Percentiles rank a stretch among this genome's conserved stretches.
Conservation (phyloP, 1,140 invertebrate genomes). For the Solenopsis invicta region DNA sequence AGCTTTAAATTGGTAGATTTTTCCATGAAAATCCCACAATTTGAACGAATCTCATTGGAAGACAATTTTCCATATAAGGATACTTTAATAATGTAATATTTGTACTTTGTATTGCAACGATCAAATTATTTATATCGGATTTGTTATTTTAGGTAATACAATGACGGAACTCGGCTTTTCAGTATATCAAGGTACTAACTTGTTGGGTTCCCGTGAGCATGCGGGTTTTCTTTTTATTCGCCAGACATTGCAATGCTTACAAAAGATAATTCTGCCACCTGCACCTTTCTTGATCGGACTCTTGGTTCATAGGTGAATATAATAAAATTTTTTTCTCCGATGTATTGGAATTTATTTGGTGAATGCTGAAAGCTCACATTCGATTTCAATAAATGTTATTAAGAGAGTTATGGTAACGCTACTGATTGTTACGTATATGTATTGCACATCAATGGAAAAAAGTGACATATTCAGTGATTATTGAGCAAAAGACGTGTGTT, state of each 20-base stretch:
- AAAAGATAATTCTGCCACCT: slow-evolving; percentile 92
- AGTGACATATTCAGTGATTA: no score
- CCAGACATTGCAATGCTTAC: slow-evolving; percentile 94
- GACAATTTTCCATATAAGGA: background rate
- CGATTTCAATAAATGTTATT: no score
- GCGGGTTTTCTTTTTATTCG: slow-evolving; percentile 95
- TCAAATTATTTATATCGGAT: slow-evolving; percentile 10
- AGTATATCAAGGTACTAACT: slow-evolving; percentile 88
- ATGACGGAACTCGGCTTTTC: slow-evolving; percentile 92
- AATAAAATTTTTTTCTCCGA: background rate
- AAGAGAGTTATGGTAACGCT: no score
- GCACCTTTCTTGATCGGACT: slow-evolving; percentile 94
- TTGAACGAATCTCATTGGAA: no score
- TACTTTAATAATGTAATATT: slow-evolving; percentile 5
- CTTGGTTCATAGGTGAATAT: slow-evolving; percentile 91
- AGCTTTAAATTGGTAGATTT: no score
- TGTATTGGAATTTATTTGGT: background rate
- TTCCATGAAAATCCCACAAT: no score
- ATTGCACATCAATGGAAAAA: no score
- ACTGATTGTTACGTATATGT: no score
- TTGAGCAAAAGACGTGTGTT: no score
- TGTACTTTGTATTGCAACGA: background rate
- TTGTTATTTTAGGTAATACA: slow-evolving; percentile 88
- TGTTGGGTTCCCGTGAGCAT: slow-evolving; percentile 94
- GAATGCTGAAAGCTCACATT: no score